Conservation (phyloP, 37 sponge, comb jelly and placozoan genomes). For the Dysidea cf. avara region DNA sequence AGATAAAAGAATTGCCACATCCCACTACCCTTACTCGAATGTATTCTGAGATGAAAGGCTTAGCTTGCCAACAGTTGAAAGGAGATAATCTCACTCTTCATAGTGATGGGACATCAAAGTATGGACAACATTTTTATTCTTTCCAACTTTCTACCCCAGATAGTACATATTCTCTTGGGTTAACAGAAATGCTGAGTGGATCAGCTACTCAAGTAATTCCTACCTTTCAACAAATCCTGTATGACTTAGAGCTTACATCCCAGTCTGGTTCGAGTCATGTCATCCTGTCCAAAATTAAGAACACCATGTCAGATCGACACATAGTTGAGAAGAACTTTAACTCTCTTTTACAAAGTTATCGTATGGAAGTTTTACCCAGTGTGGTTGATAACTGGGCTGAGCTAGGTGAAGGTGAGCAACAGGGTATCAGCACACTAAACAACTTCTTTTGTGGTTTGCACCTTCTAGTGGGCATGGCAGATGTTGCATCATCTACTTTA, state of each 20-base stretch:
- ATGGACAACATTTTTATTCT: slow-evolving; percentile 13
- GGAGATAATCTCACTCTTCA: slow-evolving; percentile 6
- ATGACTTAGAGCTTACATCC: not conserved
- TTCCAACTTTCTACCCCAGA: slow-evolving; percentile 10
- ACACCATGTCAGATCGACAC: slow-evolving; percentile 36
- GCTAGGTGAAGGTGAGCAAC: not conserved
- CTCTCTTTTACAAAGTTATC: slow-evolving; percentile 7
- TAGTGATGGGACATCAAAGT: slow-evolving; percentile 31
- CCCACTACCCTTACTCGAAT: slow-evolving; percentile 6
- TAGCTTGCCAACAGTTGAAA: slow-evolving; percentile 4
- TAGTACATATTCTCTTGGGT: slow-evolving; percentile 4
- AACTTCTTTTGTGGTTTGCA: slow-evolving; percentile 51
- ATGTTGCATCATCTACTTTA: slow-evolving; percentile 13
- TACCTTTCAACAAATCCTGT: not conserved
- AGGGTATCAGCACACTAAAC: slow-evolving; percentile 6
- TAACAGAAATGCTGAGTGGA: slow-evolving; percentile 20
- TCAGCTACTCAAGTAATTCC: slow-evolving; percentile 8
- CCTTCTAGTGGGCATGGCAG: slow-evolving; percentile 43
- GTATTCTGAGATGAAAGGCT: slow-evolving; percentile 1
- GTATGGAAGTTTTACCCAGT: slow-evolving; percentile 2
- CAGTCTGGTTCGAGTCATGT: not conserved
- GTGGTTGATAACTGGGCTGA: slow-evolving; percentile 8
- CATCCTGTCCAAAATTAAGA: slow-evolving; percentile 13
- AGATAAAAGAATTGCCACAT: not conserved
- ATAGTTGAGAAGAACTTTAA: slow-evolving; percentile 25